Conservation (phyloP, 2,888 invertebrate genomes). For the Sepiola atlantica region DNA sequence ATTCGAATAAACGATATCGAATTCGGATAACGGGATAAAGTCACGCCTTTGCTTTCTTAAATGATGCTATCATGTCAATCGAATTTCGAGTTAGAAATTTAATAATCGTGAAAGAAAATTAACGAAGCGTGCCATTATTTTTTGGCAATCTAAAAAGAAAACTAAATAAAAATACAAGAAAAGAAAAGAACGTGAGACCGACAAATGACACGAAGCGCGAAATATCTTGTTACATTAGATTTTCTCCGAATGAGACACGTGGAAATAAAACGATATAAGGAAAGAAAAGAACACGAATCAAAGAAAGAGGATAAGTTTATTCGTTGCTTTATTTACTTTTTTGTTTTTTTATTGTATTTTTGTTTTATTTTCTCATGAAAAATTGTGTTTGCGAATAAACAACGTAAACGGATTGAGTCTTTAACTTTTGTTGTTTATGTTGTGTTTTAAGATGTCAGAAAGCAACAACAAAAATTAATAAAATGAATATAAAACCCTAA, state of each 20-base stretch:
- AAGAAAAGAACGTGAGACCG: neutral
- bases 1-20: neutral
- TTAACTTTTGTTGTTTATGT: neutral
- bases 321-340: no score
- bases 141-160: neutral
- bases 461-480: neutral
- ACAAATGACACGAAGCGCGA: neutral
- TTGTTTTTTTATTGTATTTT: neutral
- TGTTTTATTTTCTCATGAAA: neutral
- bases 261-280: neutral
- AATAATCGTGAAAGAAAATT: constrained; percentile 32
- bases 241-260: neutral
- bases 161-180: no score
- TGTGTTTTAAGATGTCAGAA: neutral
- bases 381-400: neutral
- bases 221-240: neutral
- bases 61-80: constrained; percentile 15
- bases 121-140: neutral
- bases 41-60: neutral
- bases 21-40: neutral
- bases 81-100: constrained; percentile 15
- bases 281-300: neutral
- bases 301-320: neutral
- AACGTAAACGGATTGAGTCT: neutral
- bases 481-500: no score